Evolutionary conservation across 35 echinoderm and acorn worm species (phyloP), one percentile per base, ranked within the genome.

Genomic region (Acanthaster planci): DNA sequence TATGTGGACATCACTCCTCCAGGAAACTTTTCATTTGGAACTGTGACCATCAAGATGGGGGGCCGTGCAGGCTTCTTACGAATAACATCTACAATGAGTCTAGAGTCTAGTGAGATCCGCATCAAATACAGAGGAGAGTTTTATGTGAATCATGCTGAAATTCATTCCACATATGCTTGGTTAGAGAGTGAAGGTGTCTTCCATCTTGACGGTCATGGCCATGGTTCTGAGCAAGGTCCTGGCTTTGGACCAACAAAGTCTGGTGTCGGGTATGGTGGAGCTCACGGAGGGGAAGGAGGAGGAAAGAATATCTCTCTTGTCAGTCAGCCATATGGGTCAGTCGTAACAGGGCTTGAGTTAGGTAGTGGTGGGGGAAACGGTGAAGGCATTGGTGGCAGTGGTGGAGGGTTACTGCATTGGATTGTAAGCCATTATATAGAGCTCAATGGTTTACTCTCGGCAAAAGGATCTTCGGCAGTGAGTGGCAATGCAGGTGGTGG

Each of bases 311-410:
- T 67, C 19, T 12, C 55, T 51, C 7, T 78, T 14, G 89, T 97
- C 16, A 87, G 86, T 79, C 89, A 92, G 35, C 93, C 93, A 52
- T 92, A 92, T 92, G 93, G 89, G 38, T 97, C 93, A 40, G 52
- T 97, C 50, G 91, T 82, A 53, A 84, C 38, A 44, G 83, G 86
- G 22, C 26, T 92, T 40, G 64, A 78, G 16, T 38, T 80, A 76
- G 93, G 93, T 55, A 97, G 93, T 89, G 93, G 93, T 68, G 93
- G 93, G 38, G 93, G 89, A 18, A 88, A 89, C 86, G 89, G 89
- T 21, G 52, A n/a, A 19, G 93, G 93, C 22, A 35, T 8, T 18
- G 93, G 93, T 40, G 93, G 93, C 8, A 92, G 82, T 80, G 93
- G 93, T 76, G 93, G 93, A 57, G 93, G 93, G 14, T 64, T 81